Evolutionary conservation across 2,888 invertebrate species (phyloP).

Genomic region (Acanthosepion pharaonis): DNA sequence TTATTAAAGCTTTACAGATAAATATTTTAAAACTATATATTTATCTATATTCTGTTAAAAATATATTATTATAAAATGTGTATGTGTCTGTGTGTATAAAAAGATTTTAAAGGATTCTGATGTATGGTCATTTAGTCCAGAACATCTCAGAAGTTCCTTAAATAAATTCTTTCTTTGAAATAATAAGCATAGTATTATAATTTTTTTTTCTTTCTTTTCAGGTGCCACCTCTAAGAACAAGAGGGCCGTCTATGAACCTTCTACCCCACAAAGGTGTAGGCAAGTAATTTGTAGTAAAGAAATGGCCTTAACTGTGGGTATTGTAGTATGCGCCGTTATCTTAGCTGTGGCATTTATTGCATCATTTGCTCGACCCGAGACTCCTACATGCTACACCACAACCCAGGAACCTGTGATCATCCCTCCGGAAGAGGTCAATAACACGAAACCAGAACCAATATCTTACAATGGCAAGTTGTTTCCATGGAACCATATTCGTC

Average conservation of each 20-base stretch:
- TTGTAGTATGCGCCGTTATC: conserved; percentile 62
- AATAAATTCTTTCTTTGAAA: neutral
- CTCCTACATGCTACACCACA: conserved; percentile 48
- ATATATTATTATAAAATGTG: no score
- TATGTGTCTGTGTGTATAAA: no score
- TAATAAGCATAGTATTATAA: neutral
- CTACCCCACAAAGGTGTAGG: conserved; percentile 77
- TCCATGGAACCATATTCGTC: conserved; percentile 72
- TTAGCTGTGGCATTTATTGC: conserved; percentile 84
- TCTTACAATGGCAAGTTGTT: conserved; percentile 68
- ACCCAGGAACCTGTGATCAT: neutral
- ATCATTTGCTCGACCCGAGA: conserved; percentile 88
- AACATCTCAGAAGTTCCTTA: no score
- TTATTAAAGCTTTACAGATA: no score
- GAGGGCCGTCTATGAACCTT: conserved; percentile 82
- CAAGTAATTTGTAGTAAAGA: conserved; percentile 67
- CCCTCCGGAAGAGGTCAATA: neutral
- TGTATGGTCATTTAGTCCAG: no score
- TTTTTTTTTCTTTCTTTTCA: conserved; percentile 69
- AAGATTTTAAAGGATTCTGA: no score
- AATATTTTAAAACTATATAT: no score
- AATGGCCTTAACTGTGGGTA: conserved; percentile 85
- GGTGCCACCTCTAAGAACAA: conserved; percentile 82
- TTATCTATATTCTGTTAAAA: no score
- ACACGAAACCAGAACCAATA: conserved; percentile 51